A percentile compares a stretch with the other conserved stretches of the same genome.
Evolutionary conservation across 92 coral and sea anemone genomes (phyloP).

Genomic region (Muricea muricata): DNA sequence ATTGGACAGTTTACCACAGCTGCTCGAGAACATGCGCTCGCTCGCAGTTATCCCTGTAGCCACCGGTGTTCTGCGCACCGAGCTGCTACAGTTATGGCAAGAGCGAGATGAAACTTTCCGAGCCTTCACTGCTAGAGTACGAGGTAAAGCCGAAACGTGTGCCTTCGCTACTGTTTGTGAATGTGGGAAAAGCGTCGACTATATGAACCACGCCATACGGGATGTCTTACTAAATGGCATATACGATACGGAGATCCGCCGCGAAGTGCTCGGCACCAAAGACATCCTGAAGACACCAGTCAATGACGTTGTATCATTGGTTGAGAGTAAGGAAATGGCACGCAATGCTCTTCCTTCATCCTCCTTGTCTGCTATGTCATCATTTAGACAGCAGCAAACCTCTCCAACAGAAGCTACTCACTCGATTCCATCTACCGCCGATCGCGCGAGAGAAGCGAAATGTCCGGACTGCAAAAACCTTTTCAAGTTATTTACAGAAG

Average conservation of each 20-base stretch:
- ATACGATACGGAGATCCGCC: slow-evolving; percentile 63
- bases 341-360: slow-evolving; percentile 70
- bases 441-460: background rate
- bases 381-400: slow-evolving; percentile 45
- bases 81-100: slow-evolving; percentile 62
- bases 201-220: slow-evolving; percentile 62
- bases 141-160: slow-evolving; percentile 74
- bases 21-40: slow-evolving; percentile 71
- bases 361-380: slow-evolving; percentile 58
- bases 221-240: slow-evolving; percentile 64
- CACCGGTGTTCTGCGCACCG: slow-evolving; percentile 69
- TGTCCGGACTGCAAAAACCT: background rate
- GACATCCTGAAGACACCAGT: slow-evolving; percentile 56
- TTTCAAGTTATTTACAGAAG: background rate
- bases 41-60: slow-evolving; percentile 71
- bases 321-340: slow-evolving; percentile 71
- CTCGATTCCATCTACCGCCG: background rate
- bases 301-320: slow-evolving; percentile 62
- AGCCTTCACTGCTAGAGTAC: slow-evolving; percentile 68
- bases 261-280: slow-evolving; percentile 55
- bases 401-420: background rate
- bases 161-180: slow-evolving; percentile 48
- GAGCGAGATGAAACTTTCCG: slow-evolving; percentile 64
- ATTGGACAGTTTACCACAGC: slow-evolving; percentile 22
- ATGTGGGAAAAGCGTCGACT: slow-evolving; percentile 54